phyloP scores from a whole-genome alignment of 1,140 invertebrate genomes.

The Adoxophyes honmai region DNA sequence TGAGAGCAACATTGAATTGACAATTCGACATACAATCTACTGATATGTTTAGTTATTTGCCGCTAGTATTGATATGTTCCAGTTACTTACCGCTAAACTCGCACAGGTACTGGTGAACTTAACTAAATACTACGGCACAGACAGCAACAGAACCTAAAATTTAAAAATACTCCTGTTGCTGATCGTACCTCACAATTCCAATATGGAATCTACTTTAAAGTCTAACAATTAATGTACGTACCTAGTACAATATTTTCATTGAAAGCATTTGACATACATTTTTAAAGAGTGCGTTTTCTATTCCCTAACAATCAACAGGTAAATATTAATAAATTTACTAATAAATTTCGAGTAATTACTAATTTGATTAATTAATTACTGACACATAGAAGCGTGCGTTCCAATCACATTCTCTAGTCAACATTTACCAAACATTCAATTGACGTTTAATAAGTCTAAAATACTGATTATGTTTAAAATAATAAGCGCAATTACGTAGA shows the following conservation, averaged over 20 bases:
- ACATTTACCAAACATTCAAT: not conserved
- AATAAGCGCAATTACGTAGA: too few relatives aligned
- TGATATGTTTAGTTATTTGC: constrained; percentile 38
- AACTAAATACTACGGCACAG: constrained; percentile 4
- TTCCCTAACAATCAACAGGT: too few relatives aligned
- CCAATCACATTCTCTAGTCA: constrained; percentile 11
- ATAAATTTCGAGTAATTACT: too few relatives aligned
- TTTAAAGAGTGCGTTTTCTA: not conserved
- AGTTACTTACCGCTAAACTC: not conserved
- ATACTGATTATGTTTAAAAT: not conserved
- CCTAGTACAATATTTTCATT: not conserved
- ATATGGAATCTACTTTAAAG: constrained; percentile 6
- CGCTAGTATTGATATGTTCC: not conserved
- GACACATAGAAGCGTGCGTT: constrained; percentile 19
- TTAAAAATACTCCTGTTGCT: not conserved
- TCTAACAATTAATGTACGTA: constrained; percentile 1
- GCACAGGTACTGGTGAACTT: constrained; percentile 16
- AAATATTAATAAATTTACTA: too few relatives aligned
- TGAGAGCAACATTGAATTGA: constrained; percentile 60
- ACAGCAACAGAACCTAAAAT: not conserved
- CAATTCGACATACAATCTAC: constrained; percentile 35
- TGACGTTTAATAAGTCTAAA: not conserved
- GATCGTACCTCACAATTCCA: not conserved
- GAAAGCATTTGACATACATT: not conserved
- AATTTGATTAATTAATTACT: constrained; percentile 5